Base-by-base conservation (phyloP, 2,113 vertebrate species). In the Paratilapia polleni region DNA sequence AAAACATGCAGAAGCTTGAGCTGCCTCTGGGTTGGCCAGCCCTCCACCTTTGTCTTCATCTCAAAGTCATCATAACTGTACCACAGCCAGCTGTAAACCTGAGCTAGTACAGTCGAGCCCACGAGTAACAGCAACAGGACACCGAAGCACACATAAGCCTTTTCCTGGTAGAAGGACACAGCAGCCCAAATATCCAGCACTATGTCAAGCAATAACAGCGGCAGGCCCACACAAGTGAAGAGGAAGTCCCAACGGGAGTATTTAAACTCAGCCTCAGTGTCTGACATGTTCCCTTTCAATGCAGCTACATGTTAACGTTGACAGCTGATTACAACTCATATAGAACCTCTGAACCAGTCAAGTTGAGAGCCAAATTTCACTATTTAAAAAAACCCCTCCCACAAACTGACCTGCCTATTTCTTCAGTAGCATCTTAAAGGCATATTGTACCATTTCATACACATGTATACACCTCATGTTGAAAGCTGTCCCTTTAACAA, bases 381-480 rank as follows among this genome's bases (percentile, higher is more conserved):
- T 26, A 47, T 26, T 1, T 19, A 17, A 79, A 54, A 56, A 20
- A 1, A 43, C 1, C 4, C 38, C n/a, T 68, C 64, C 64, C 11
- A 19, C 14, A 68, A 68, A 47, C 22, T 68, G 22, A 26, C 17
- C 38, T 38, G 11, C 64, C 64, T 38, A 2, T 26, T 24, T 64
- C 43, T 66, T 43, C 2, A 66, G 13, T 43, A 24, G 38, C 0
- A 0, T 15, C 13, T 66, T 47, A 68, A 26, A 19, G 22, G 17
- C 10, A 22, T 68, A 43, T 26, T 9, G 5, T 14, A 41, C 6
- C 5, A 47, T 26, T 47, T 14, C 2, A 68, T 17, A 24, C 24
- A 0, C 63, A 4, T 47, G 38, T 8, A 68, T 0, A 26, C 22
- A 6, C 38, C 38, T 64, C 34, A 34, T 10, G 19, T 0, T 68